Percentiles rank a stretch among this genome's conserved stretches.
These are phyloP conservation scores for Tragelaphus buxtoni DNA, from an alignment of 2,113 vertebrate genomes.

Conservation along the genomic window DNA sequence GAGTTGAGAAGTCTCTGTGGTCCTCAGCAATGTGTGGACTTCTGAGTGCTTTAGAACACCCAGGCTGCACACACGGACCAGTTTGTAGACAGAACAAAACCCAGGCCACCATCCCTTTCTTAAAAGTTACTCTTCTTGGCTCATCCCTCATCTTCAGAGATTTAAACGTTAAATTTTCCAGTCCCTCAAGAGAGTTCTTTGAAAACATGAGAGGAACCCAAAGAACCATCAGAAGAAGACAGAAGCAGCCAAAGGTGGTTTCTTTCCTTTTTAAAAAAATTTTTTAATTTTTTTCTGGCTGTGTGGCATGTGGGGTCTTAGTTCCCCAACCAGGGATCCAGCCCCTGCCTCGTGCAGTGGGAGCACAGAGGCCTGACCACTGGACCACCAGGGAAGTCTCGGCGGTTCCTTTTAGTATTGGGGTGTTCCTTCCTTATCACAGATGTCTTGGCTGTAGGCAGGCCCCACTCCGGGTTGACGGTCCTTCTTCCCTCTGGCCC, in stretches of 20 bases:
- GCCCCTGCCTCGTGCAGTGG: background rate
- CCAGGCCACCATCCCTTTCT: background rate
- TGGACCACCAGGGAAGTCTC: background rate
- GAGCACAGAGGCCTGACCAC: background rate
- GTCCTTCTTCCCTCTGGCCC: slow-evolving; percentile 13
- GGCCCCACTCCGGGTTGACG: background rate
- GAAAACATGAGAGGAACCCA: background rate
- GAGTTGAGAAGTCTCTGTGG: no score
- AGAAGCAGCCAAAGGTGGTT: background rate
- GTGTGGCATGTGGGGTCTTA: background rate
- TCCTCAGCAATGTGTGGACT: background rate
- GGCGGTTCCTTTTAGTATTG: background rate
- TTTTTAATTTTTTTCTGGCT: background rate
- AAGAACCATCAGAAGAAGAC: background rate
- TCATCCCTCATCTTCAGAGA: background rate
- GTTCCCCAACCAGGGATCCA: background rate
- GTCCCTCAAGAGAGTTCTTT: background rate
- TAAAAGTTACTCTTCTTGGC: background rate
- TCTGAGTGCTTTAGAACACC: background rate
- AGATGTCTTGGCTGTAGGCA: background rate
- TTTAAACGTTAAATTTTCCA: background rate
- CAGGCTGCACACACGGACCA: rapidly evolving
- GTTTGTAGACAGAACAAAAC: background rate
- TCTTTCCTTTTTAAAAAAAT: background rate
- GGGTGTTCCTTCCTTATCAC: background rate